Evolutionary conservation across 2,888 invertebrate genomes (phyloP), one percentile per base, ranked within the genome.

Genomic region (Lathronympha strigana): DNA sequence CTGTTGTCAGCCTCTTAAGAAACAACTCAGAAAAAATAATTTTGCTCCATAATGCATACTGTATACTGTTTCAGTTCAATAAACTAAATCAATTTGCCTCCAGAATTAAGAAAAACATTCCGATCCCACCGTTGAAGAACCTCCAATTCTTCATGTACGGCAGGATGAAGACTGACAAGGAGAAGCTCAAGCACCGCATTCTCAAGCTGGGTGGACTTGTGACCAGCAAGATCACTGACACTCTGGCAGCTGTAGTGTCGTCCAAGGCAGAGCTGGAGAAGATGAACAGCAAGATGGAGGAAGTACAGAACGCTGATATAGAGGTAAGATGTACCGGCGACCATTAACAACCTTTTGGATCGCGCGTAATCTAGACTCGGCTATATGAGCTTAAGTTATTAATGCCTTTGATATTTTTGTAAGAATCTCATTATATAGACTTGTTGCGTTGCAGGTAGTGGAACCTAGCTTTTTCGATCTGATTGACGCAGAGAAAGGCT

Each of bases 121-220:
- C 93, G n/a, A 83, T 92, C 6, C 95, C 95, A 1, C 94, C 97
- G 0, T 82, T 98, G 19, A 95, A 95, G 73, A 94, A 96, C 68
- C 94, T 98, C 84, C 94, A 95, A 76, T 96, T 98, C 85, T 94
- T 94, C 40, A 80, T 97, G 23, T 87, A 94, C 58, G 95, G 95
- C 0, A 90, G 93, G 62, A 83, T 93, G 33, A 82, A 92, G 36
- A 82, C 83, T 5, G 87, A 90, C 6, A 95, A 95, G 72, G 94
- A 94, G 0, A 93, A 93, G 0, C 72, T 97, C 0, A 96, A 95
- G 72, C 93, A 93, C 40, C 93, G 94, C 49, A 95, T 99, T 45
- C 79, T 93, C 21, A 93, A 94, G 67, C 82, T 97, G 58, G 98
- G 98, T 0, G 98, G 98, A 0, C 94, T 93, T 68, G 93, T 96